Base-by-base conservation (phyloP, 2,797 vertebrate species). In the Clamator glandarius region DNA sequence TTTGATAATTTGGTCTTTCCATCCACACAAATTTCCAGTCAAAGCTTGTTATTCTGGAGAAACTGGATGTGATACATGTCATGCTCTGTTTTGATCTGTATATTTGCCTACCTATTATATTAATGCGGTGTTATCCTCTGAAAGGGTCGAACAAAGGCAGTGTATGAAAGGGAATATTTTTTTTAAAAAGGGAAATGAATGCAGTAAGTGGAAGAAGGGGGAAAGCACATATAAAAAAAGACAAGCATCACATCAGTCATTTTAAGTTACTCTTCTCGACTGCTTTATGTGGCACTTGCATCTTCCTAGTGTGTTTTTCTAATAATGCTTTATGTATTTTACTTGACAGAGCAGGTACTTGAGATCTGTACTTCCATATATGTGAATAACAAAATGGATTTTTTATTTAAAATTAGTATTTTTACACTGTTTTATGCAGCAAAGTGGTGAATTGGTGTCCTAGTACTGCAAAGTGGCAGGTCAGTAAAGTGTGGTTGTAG, bases 231-330 rank as follows among this genome's bases (percentile, higher is more conserved):
- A 91, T 87, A 68, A 77, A 83, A 88, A 69, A 64, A 78, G 80
- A 69, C 51, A 62, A 94, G 84, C 58, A 64, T 41, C 87, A 31
- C 46, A 48, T 96, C 84, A 72, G 48, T 96, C 62, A 89, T 44
- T 93, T 93, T 83, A 90, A 75, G 84, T 87, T 70, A 64, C 74
- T 83, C 63, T 76, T 90, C 94, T 31, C 14, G 76, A 62, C 73
- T 75, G 54, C 63, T 95, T 94, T 87, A 57, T 93, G 94, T 91
- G 79, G 84, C 54, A 64, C 66, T 96, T 29, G 3, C 9, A 23
- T 94, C 84, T 92, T 96, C 88, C 64, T 93, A 88, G 72, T 86
- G 72, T 35, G 29, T 93, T 96, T 94, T 95, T 87, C 87, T 92
- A 36, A 64, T 80, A 88, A 79, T 44, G 67, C 68, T 85, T 93